These are phyloP conservation scores for Tethya wilhelma DNA, from an alignment of 37 sponge, comb jelly and placozoan genomes.

Conservation along the genomic window DNA sequence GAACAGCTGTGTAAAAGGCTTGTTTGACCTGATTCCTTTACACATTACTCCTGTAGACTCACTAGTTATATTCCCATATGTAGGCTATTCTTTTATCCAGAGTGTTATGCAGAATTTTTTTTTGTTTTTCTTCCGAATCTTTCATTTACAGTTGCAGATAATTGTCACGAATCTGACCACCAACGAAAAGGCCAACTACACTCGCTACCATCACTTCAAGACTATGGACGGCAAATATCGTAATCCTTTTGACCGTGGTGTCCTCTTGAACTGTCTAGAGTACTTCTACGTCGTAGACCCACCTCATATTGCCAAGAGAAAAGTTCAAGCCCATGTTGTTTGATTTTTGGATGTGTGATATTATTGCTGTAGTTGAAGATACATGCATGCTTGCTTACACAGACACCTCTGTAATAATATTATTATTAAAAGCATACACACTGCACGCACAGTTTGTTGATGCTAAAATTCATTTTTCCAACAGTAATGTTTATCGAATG, in stretches of 20 bases:
- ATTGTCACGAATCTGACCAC: slow-evolving; percentile 76
- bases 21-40: not conserved
- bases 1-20: not conserved
- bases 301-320: not conserved
- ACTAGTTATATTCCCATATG: not conserved
- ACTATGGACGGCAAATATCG: slow-evolving; percentile 55
- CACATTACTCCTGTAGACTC: not conserved
- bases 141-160: slow-evolving; percentile 14
- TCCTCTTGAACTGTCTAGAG: slow-evolving; percentile 73
- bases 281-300: slow-evolving; percentile 64
- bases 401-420: no score
- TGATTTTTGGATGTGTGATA: no score
- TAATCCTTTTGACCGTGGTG: slow-evolving; percentile 85
- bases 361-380: no score
- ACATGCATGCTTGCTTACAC: no score
- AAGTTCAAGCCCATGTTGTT: slow-evolving; percentile 1
- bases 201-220: slow-evolving; percentile 79
- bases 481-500: no score
- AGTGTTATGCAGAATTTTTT: not conserved
- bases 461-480: no score
- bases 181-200: slow-evolving; percentile 73
- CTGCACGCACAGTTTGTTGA: no score
- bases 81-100: not conserved
- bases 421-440: no score
- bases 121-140: not conserved